These are phyloP conservation scores for Cheilinus undulatus DNA, from an alignment of 2,113 vertebrate genomes.

Conservation along the genomic window DNA sequence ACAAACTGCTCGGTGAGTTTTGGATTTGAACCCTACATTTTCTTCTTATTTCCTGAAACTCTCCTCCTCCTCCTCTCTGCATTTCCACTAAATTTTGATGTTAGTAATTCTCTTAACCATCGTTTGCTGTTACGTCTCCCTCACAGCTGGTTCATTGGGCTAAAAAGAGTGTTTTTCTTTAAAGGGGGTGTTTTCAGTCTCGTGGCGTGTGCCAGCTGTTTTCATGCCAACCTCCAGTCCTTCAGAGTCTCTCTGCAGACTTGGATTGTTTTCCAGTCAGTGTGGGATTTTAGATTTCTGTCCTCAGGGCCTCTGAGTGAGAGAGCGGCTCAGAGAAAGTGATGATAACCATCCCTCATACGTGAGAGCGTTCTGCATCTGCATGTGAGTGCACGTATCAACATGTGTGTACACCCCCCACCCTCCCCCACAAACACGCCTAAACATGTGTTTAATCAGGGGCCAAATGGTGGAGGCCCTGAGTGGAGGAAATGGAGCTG, in stretches of 20 bases:
- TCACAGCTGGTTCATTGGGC: background rate
- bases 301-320: too few relatives aligned
- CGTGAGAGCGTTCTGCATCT: background rate
- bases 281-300: too few relatives aligned
- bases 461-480: slow-evolving; percentile 17
- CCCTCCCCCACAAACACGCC: slow-evolving; percentile 1
- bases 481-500: background rate
- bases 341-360: background rate
- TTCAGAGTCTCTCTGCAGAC: background rate
- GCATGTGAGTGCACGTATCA: background rate
- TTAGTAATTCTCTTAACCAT: too few relatives aligned
- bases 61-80: too few relatives aligned
- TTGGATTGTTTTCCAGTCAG: background rate
- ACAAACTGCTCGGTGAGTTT: background rate
- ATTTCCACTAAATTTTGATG: too few relatives aligned
- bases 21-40: background rate
- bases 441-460: slow-evolving; percentile 38
- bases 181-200: background rate
- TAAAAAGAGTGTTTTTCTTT: background rate
- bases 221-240: too few relatives aligned
- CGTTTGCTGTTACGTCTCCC: too few relatives aligned
- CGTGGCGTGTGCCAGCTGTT: too few relatives aligned
- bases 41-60: too few relatives aligned
- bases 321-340: background rate
- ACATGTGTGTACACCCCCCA: background rate